Percentiles rank a stretch among this genome's conserved stretches.
Conservation (phyloP, 2,797 vertebrate genomes). For the Microhierax caerulescens region DNA sequence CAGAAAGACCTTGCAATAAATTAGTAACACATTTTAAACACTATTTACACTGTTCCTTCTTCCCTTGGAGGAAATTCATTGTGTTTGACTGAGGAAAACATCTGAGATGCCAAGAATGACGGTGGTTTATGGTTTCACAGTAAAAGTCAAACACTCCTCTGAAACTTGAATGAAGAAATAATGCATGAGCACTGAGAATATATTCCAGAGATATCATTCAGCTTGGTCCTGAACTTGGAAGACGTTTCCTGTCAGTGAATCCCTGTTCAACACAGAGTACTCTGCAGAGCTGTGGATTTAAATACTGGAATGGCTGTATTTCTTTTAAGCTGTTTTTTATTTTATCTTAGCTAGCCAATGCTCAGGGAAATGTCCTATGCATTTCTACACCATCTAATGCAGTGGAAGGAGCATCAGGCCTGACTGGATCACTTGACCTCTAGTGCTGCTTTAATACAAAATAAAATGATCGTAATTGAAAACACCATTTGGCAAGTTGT, state of each 20-base stretch:
- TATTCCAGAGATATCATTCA: background rate
- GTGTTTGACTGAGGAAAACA: conserved; percentile 11
- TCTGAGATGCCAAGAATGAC: background rate
- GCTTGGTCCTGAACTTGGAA: background rate
- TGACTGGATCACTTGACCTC: background rate
- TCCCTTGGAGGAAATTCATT: background rate
- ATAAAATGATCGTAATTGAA: background rate
- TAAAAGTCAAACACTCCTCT: conserved; percentile 7
- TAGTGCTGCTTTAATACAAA: background rate
- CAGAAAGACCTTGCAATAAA: background rate
- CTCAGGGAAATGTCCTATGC: background rate
- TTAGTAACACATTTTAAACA: conserved; percentile 15
- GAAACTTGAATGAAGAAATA: conserved; percentile 7
- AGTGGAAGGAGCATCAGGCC: background rate
- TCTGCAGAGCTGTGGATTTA: background rate
- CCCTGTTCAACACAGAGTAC: background rate
- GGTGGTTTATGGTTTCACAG: conserved; percentile 24
- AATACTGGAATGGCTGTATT: background rate
- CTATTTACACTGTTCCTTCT: background rate
- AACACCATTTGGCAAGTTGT: background rate
- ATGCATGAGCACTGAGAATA: background rate
- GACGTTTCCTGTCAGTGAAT: background rate
- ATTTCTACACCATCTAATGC: background rate
- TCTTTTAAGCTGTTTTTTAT: background rate
- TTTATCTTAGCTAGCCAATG: background rate